Evolutionary conservation across 2,888 invertebrate genomes (phyloP), one percentile per base, ranked within the genome.

Genomic region (Ariolimax columbianus): DNA sequence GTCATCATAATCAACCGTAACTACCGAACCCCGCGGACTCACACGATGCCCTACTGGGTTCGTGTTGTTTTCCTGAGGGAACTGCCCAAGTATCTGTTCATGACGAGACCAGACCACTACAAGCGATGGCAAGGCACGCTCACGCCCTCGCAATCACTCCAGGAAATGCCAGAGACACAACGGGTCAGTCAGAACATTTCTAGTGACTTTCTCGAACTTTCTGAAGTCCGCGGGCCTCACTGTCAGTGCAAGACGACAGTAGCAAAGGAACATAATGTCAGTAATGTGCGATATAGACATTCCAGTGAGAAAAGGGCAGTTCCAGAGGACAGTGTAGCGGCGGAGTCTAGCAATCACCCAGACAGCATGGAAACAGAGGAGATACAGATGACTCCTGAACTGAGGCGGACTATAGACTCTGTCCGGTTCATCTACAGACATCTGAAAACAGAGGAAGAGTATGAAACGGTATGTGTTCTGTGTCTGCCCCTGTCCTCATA

Each of bases 1-100:
- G 99, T 99, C 89, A 97, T 99, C 93, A 99, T 99, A 94, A 99
- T 99, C 94, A 99, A 99, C 95, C 98, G 98, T 97, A 99, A 99
- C 95, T 99, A 99, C 95, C 96, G 99, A 40, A 95, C 97, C 70
- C 99, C 97, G 81, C 96, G 97, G 91, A 99, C 99, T 68, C 99
- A 99, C 95, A 96, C 97, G 95, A 99, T 99, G 99, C 99, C 99
- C 78, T 96, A 97, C 91, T 98, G 98, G 98, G 97, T 98, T 91
- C 96, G 99, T 83, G 96, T 97, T 89, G 97, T 99, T 87, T 99
- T 99, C 95, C 96, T 99, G 75, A 97, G 98, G 94, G 97, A 98
- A 93, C 95, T 99, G 92, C 99, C 99, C 78, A 96, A 97, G 86
- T 95, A 98, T 91, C 95, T 99, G 91, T 96, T 99, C 90, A 99